A percentile compares a stretch with the other conserved stretches of the same genome.
phyloP scores from a whole-genome alignment of 2,113 vertebrate genomes.

The Ictidomys tridecemlineatus region DNA sequence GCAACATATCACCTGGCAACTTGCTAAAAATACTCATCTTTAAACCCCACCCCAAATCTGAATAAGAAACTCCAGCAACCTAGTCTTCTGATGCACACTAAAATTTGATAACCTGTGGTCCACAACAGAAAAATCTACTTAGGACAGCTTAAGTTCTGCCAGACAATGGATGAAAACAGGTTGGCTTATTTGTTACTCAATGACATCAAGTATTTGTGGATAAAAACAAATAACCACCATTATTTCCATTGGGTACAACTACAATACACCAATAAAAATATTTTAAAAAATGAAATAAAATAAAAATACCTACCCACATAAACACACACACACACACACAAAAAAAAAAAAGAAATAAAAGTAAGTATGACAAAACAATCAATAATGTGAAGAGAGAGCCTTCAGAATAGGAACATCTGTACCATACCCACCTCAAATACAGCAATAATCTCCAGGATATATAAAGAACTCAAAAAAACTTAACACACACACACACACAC shows the following conservation, averaged over 20 bases:
- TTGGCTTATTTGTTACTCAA: background rate
- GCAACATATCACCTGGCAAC: background rate
- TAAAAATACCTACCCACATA: background rate
- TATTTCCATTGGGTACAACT: too few species aligned
- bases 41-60: background rate
- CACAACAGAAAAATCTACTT: background rate
- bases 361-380: too few species aligned
- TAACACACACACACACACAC: too few species aligned
- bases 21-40: slow-evolving; percentile 25
- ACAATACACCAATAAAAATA: too few species aligned
- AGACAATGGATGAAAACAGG: background rate
- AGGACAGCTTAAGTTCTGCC: background rate
- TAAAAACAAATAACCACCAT: too few species aligned
- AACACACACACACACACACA: too few species aligned
- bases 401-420: too few species aligned
- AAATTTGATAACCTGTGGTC: background rate
- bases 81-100: background rate
- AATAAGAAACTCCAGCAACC: background rate
- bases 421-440: too few species aligned
- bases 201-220: background rate
- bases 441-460: too few species aligned
- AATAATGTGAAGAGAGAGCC: too few species aligned
- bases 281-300: background rate
- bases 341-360: too few species aligned
- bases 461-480: too few species aligned